Conservation (phyloP, 2,797 vertebrate genomes). For the Capromys pilorides region DNA sequence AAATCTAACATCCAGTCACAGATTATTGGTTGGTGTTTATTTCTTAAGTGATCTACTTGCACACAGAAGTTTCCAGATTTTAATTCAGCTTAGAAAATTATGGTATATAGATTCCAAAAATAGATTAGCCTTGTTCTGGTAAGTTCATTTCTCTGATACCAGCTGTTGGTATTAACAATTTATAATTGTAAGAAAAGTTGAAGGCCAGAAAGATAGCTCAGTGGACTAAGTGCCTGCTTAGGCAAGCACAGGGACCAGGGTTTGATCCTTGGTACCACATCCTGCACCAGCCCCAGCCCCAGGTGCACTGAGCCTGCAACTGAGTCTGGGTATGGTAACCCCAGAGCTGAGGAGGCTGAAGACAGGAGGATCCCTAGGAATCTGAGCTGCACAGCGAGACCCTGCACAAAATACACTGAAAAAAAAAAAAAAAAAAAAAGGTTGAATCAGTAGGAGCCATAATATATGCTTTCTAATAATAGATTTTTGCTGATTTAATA, state of each 20-base stretch:
- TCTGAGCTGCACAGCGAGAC: no score
- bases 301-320: no score
- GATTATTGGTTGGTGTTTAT: neutral
- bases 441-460: constrained; percentile 28
- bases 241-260: no score
- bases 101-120: neutral
- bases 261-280: no score
- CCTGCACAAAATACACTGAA: no score
- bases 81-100: constrained; percentile 49
- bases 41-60: constrained; percentile 40
- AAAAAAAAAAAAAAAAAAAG: neutral
- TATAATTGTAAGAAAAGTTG: constrained; percentile 19
- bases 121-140: constrained; percentile 15
- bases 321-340: no score
- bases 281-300: no score
- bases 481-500: neutral
- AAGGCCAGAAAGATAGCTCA: neutral
- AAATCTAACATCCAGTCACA: constrained; percentile 12
- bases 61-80: neutral
- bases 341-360: no score
- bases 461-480: constrained; percentile 38
- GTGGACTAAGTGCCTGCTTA: no score
- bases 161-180: constrained; percentile 34
- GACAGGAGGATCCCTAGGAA: no score
- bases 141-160: constrained; percentile 47